These are phyloP conservation scores for Tubiluchus corallicola DNA, from an alignment of 2,888 invertebrate genomes.

Conservation along the genomic window DNA sequence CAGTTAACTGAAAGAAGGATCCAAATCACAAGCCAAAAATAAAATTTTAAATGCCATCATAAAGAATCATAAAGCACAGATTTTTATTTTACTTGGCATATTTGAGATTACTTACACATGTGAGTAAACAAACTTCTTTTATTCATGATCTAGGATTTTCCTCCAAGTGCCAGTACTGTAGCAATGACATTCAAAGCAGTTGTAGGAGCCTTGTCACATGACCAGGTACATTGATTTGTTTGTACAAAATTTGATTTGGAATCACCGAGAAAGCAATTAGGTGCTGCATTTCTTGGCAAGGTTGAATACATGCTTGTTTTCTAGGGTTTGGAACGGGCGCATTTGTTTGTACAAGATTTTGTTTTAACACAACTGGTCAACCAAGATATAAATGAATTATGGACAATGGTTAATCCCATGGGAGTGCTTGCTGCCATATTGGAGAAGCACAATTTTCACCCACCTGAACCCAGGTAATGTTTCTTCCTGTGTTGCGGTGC, in stretches of 20 bases:
- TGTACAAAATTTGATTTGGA: too few relatives aligned
- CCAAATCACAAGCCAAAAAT: too few relatives aligned
- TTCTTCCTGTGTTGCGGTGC: too few relatives aligned
- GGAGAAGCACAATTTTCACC: slow-evolving; percentile 36
- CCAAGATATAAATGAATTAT: slow-evolving; percentile 63
- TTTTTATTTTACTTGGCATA: too few relatives aligned
- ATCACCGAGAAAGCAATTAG: too few relatives aligned
- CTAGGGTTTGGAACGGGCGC: slow-evolving; percentile 43
- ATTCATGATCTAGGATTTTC: slow-evolving; percentile 44
- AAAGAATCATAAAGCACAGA: too few relatives aligned
- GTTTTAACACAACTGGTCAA: slow-evolving; percentile 59
- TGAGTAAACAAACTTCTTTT: too few relatives aligned
- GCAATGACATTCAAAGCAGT: slow-evolving; percentile 59
- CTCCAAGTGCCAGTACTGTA: slow-evolving; percentile 42
- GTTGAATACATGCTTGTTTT: slow-evolving; percentile 6
- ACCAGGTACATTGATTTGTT: too few relatives aligned
- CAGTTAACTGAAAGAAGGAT: too few relatives aligned
- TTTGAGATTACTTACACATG: too few relatives aligned
- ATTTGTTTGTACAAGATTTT: slow-evolving; percentile 64
- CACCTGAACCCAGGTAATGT: slow-evolving; percentile 56
- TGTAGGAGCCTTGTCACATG: slow-evolving; percentile 45
- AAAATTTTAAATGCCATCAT: too few relatives aligned
- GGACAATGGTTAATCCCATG: slow-evolving; percentile 60
- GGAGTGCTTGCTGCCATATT: slow-evolving; percentile 45
- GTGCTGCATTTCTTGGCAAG: too few relatives aligned